Base-by-base conservation (phyloP, 1,140 invertebrate genomes). In the Pseudobourletiella spinata region DNA sequence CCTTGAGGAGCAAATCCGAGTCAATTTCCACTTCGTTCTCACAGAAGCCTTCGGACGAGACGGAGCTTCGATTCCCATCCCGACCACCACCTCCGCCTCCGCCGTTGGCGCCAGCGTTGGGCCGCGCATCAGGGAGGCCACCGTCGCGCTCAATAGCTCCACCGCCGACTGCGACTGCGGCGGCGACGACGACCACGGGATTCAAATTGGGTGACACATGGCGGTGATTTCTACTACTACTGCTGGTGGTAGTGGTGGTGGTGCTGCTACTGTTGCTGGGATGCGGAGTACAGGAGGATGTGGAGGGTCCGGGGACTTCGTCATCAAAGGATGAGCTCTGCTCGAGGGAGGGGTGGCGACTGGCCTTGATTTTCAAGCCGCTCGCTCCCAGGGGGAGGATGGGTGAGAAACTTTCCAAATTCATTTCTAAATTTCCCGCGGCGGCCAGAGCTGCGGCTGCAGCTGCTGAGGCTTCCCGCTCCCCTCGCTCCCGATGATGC, bases 11-110 rank as follows among this genome's bases (percentile, higher is more conserved):
- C 50, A 32, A 18, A 29, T 51, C 46, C 22, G 24, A 55, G 25
- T 73, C 71, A 59, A 22, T 39, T 64, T 57, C 69, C 73, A 74
- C 58, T 73, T 73, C 88, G 72, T 93, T 93, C 76, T 95, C 90
- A 76, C 92, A 95, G 74, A 96, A 96, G 32, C 92, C 92, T 78
- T 97, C 92, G 68, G 90, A 94, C 67, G 90, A 93, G 20, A 92
- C 86, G 73, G 90, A 94, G 56, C 91, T 95, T 46, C 91, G 81
- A 76, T 92, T 94, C 6, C 89, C 89, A 74, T 91, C 88, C 14
- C 54, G 48, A 24, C 28, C 30, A 22, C 32, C n/a, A n/a, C 32
- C 8, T 8, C 8, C 32, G 32, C 8, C 8, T n/a, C 32, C 32
- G 32, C 8, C n/a, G 8, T 11, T 39, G 8, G 8, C 32, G 8